These are phyloP conservation scores for Bombus affinis DNA, from an alignment of 1,140 invertebrate species.

Conservation along the genomic window DNA sequence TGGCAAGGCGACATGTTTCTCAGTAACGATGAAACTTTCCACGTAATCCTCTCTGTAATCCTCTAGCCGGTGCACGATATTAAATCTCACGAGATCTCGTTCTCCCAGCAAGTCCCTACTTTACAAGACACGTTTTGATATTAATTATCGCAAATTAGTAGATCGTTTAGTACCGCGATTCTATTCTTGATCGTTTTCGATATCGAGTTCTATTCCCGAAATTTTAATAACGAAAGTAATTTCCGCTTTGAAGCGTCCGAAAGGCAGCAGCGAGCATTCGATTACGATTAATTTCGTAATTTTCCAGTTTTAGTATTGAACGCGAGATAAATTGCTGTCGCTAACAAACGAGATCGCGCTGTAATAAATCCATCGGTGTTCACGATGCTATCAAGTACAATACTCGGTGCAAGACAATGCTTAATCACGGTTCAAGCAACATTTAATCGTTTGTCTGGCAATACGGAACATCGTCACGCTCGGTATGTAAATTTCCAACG, in stretches of 20 bases:
- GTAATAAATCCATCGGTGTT: too few species aligned
- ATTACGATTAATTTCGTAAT: too few species aligned
- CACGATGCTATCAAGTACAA: too few species aligned
- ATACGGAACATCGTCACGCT: background rate
- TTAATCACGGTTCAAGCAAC: background rate
- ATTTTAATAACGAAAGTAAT: too few species aligned
- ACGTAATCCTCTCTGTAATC: constrained; percentile 45
- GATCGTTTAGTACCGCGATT: background rate
- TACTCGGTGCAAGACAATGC: background rate
- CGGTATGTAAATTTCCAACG: background rate
- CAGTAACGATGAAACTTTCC: constrained; percentile 58
- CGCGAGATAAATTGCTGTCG: too few species aligned
- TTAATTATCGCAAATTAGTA: background rate
- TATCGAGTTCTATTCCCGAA: too few species aligned
- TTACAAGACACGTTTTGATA: background rate
- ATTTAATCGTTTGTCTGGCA: background rate
- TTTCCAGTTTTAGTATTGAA: too few species aligned
- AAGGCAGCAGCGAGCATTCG: too few species aligned
- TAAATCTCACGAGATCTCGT: constrained; percentile 47
- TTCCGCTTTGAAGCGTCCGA: too few species aligned
- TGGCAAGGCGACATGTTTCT: constrained; percentile 41
- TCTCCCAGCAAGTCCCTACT: background rate
- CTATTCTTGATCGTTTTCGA: background rate
- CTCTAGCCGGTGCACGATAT: constrained; percentile 44
- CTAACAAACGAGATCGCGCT: too few species aligned